Percentiles rank a stretch among this genome's conserved stretches.
Evolutionary conservation across 2,113 vertebrate genomes (phyloP).

Genomic region (Aix galericulata): DNA sequence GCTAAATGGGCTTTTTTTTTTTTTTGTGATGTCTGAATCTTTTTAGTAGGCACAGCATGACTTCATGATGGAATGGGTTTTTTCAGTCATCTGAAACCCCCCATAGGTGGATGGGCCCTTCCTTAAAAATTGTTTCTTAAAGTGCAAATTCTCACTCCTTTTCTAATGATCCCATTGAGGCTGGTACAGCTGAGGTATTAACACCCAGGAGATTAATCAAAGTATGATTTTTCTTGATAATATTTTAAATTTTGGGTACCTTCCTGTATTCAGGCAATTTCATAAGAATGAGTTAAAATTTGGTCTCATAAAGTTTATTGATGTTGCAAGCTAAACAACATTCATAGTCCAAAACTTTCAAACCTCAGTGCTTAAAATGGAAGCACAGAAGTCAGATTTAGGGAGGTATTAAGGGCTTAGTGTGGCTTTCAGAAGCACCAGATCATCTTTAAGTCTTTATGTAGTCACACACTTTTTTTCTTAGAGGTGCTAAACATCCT

Average conservation of each 20-base stretch:
- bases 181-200: neutral
- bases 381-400: neutral
- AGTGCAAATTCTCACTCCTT: neutral
- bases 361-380: neutral
- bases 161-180: neutral
- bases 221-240: neutral
- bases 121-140: neutral
- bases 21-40: neutral
- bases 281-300: neutral
- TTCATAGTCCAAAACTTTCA: neutral
- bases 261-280: neutral
- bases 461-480: neutral
- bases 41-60: slow-evolving; percentile 11
- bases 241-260: neutral
- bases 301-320: neutral
- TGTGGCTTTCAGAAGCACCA: neutral
- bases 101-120: neutral
- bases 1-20: neutral
- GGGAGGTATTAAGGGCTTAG: neutral
- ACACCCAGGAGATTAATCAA: neutral
- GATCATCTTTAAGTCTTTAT: slow-evolving; percentile 10
- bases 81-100: neutral
- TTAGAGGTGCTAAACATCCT: slow-evolving; percentile 15
- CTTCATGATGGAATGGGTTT: neutral
- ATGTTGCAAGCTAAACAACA: neutral